Conservation (phyloP, 2,888 invertebrate genomes). For the Amorpha juglandis region DNA sequence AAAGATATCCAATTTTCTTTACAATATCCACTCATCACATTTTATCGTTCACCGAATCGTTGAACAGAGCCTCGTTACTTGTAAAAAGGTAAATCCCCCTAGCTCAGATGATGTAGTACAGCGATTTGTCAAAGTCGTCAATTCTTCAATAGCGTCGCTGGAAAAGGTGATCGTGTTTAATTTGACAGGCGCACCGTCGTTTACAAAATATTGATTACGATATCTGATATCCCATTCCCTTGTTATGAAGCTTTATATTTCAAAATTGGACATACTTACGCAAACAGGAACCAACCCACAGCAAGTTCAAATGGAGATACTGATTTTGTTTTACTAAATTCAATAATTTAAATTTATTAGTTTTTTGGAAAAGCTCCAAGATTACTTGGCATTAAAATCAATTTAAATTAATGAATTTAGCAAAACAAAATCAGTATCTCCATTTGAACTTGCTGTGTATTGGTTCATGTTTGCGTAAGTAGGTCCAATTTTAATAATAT, state of each 20-base stretch:
- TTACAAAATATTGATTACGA: neutral
- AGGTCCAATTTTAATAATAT: too few relatives aligned
- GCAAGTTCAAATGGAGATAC: too few relatives aligned
- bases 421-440: too few relatives aligned
- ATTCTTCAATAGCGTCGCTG: conserved; percentile 30
- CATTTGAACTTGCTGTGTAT: too few relatives aligned
- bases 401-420: too few relatives aligned
- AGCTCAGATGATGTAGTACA: conserved; percentile 6
- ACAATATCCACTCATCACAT: conserved; percentile 20
- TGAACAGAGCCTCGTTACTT: neutral
- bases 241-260: neutral
- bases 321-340: too few relatives aligned
- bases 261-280: too few relatives aligned
- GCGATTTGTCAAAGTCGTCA: conserved; percentile 33
- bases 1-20: conserved; percentile 12
- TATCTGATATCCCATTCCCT: neutral
- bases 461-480: too few relatives aligned
- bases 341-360: too few relatives aligned
- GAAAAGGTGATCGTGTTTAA: neutral
- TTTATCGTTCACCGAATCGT: conserved; percentile 6
- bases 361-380: too few relatives aligned
- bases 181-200: neutral
- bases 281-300: too few relatives aligned
- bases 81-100: neutral
- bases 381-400: too few relatives aligned